phyloP scores from a whole-genome alignment of 2,113 vertebrate species.

The Erythrocebus patas region DNA sequence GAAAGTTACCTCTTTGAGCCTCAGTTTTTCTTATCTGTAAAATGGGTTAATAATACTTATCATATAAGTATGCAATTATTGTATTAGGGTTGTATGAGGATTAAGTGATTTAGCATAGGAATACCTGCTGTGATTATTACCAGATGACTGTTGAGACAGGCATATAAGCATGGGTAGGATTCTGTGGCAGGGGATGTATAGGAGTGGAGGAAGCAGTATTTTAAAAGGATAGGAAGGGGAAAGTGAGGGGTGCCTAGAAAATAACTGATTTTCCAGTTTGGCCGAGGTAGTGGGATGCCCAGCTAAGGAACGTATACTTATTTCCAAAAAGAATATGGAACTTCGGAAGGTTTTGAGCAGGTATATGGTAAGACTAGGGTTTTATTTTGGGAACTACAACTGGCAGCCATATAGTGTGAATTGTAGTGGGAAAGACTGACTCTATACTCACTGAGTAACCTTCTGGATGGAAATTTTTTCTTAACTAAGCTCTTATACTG shows the following conservation, averaged over 20 bases:
- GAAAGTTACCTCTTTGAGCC: neutral
- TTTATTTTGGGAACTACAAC: neutral
- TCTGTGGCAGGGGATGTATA: neutral
- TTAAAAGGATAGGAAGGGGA: neutral
- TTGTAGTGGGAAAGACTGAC: neutral
- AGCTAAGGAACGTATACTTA: neutral
- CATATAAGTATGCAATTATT: neutral
- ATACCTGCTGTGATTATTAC: neutral
- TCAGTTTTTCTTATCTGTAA: constrained; percentile 17
- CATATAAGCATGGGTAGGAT: neutral
- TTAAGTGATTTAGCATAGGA: neutral
- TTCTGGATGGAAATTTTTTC: neutral
- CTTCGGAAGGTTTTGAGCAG: neutral
- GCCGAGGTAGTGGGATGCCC: neutral
- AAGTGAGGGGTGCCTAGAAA: neutral
- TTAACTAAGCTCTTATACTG: neutral
- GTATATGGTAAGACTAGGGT: neutral
- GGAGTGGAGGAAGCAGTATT: neutral
- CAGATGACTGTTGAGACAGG: neutral
- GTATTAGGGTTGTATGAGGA: neutral
- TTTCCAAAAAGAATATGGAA: neutral
- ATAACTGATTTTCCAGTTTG: neutral
- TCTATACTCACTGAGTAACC: neutral
- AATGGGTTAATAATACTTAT: neutral
- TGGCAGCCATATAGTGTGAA: neutral